Conservation (phyloP, 2,113 vertebrate species). For the Dasyprocta punctata region DNA sequence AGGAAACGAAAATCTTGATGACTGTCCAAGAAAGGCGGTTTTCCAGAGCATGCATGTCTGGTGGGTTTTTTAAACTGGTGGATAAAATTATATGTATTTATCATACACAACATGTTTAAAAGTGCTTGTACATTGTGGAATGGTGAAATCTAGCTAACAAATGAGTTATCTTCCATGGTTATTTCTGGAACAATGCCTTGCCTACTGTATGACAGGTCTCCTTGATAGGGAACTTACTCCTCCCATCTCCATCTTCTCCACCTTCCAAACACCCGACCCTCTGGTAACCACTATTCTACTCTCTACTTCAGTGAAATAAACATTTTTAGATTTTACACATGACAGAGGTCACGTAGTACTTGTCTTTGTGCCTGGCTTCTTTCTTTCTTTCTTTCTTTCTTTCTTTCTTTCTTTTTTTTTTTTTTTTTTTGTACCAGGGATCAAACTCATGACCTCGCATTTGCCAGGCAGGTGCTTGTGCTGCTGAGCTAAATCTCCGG, state of each 20-base stretch:
- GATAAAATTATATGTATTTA: background rate
- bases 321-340: background rate
- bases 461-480: too few species aligned
- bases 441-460: too few species aligned
- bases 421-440: too few species aligned
- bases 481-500: too few species aligned
- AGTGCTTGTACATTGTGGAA: too few species aligned
- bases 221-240: background rate
- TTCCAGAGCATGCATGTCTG: background rate
- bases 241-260: background rate
- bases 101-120: background rate
- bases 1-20: background rate
- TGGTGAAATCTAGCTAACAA: background rate
- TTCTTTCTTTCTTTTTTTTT: too few species aligned
- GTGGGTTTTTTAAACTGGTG: background rate
- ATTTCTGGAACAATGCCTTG: background rate
- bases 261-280: background rate
- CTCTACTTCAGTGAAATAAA: background rate
- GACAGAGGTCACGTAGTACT: background rate
- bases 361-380: background rate
- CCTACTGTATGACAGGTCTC: background rate
- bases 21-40: background rate
- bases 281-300: background rate
- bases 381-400: too few species aligned
- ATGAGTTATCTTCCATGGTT: background rate